Evolutionary conservation across 2,113 vertebrate species (phyloP), one percentile per base, ranked within the genome.

Genomic region (Calyptomena viridis): DNA sequence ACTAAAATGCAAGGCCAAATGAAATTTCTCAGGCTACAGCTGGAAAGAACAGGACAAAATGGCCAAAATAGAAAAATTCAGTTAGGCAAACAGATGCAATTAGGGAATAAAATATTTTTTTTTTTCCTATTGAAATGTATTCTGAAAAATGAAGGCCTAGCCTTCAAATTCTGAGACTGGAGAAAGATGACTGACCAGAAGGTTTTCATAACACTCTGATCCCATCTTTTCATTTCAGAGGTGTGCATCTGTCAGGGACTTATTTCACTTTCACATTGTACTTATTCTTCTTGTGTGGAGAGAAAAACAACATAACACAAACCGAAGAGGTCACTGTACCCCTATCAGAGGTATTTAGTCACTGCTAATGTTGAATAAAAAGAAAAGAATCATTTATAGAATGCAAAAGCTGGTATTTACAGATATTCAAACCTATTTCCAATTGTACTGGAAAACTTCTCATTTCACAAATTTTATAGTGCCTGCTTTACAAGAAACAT

Each of bases 281-380:
- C 15, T 58, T 37, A n/a, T 1, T 40, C 8, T 69, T 28, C 42
- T 75, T 19, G 18, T 24, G 21, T 0, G 0, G 56, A 75, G 42
- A 24, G n/a, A 52, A 68, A 64, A 93, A 37, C 58, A 90, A 18
- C 27, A 21, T 15, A 59, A 21, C 25, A 59, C 40, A 91, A 80
- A 79, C 28, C 52, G 71, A 60, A 46, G 55, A 63, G 55, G 28
- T 50, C 49, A 50, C 30, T 35, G 30, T 30, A 47, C 39, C 68
- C 35, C 15, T 19, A 13, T 24, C 13, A 52, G 44, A 50, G 76
- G 53, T 0, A 2, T 59, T 77, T 58, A 42, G 47, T 67, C 68
- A 62, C 15, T 59, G 39, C 39, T 24, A 50, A 40, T 8, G 15
- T 46, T 68, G 27, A 62, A 74, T 14, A 47, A 42, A 22, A 9